Evolutionary conservation across 1,140 invertebrate genomes (phyloP).

Genomic region (Mylabris phalerata): DNA sequence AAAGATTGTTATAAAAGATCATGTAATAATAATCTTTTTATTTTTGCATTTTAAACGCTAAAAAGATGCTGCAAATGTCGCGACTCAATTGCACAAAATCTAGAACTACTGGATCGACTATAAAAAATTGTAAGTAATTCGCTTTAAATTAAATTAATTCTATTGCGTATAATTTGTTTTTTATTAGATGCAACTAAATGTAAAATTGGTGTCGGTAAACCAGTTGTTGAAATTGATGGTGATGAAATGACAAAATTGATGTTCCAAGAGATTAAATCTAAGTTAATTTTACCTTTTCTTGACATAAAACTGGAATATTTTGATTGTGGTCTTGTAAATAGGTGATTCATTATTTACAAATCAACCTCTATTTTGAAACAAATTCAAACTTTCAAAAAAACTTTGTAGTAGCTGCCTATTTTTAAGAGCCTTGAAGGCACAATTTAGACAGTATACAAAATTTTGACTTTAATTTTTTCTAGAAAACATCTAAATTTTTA

Average conservation of each 20-base stretch:
- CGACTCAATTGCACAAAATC: too few relatives aligned
- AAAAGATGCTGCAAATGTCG: too few relatives aligned
- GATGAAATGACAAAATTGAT: slow-evolving; percentile 72
- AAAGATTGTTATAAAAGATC: too few relatives aligned
- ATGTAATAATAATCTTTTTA: too few relatives aligned
- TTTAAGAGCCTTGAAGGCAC: too few relatives aligned
- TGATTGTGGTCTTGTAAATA: slow-evolving; percentile 62
- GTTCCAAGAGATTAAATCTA: slow-evolving; percentile 67
- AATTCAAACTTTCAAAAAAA: neutral
- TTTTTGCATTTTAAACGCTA: too few relatives aligned
- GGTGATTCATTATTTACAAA: slow-evolving; percentile 9
- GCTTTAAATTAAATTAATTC: too few relatives aligned
- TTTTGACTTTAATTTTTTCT: too few relatives aligned
- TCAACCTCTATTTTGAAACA: neutral
- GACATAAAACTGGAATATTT: slow-evolving; percentile 63
- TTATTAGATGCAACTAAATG: slow-evolving; percentile 37
- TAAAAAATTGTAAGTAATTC: too few relatives aligned
- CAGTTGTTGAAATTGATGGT: slow-evolving; percentile 70
- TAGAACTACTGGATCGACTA: too few relatives aligned
- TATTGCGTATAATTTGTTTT: neutral
- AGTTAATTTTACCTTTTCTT: slow-evolving; percentile 64
- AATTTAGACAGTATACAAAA: too few relatives aligned
- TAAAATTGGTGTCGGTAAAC: slow-evolving; percentile 47
- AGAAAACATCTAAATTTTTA: slow-evolving; percentile 12
- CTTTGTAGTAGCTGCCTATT: neutral